A percentile compares a stretch with the other conserved stretches of the same genome.
Conservation (phyloP, 2,113 vertebrate species). For the Fukomys damarensis region DNA sequence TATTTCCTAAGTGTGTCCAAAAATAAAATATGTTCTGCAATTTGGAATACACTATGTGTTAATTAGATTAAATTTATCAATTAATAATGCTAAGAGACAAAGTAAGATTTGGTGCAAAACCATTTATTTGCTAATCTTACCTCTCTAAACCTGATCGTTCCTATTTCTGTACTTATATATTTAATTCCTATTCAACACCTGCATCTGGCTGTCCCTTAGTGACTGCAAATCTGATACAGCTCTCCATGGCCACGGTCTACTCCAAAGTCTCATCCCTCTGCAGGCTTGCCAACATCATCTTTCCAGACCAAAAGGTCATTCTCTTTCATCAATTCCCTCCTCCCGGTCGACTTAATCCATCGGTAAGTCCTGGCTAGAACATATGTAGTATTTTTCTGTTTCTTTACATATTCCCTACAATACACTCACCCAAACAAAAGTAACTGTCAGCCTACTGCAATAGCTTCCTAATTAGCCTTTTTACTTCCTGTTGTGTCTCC, state of each 20-base stretch:
- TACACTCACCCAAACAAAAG: neutral
- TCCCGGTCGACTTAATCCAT: neutral
- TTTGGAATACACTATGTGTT: neutral
- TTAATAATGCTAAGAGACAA: neutral
- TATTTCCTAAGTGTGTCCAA: neutral
- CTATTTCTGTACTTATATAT: neutral
- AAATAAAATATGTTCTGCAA: neutral
- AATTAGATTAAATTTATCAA: neutral
- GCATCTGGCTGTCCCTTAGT: neutral
- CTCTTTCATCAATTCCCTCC: neutral
- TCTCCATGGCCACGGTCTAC: neutral
- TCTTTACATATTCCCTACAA: neutral
- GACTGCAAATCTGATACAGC: neutral
- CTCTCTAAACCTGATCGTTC: neutral
- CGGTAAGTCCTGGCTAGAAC: constrained; percentile 16
- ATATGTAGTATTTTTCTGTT: neutral
- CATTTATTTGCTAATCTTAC: neutral
- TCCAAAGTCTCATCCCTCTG: neutral
- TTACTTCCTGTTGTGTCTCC: neutral
- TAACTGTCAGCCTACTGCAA: neutral
- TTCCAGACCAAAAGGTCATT: neutral
- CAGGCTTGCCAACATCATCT: neutral
- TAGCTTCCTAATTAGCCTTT: neutral
- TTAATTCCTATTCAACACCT: neutral
- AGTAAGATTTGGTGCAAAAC: neutral